phyloP scores from a whole-genome alignment of 2,797 vertebrate genomes.

The Hafferia zeledoni region DNA sequence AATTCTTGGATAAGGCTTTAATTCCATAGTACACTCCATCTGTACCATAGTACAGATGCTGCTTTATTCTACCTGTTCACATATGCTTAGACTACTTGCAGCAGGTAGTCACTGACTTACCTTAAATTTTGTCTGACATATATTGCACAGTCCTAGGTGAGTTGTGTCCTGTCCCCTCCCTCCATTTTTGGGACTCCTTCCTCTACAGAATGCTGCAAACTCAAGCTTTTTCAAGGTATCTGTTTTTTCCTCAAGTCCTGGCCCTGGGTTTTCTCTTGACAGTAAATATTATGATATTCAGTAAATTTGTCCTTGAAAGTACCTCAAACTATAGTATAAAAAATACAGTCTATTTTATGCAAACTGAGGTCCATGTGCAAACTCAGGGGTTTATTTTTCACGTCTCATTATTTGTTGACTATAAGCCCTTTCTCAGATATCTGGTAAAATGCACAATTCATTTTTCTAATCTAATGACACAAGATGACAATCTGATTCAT shows the following conservation, averaged over 20 bases:
- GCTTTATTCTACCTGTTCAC: neutral
- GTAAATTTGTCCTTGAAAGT: neutral
- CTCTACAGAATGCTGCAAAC: neutral
- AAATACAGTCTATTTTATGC: neutral
- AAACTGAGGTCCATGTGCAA: neutral
- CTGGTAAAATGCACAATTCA: neutral
- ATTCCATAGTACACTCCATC: neutral
- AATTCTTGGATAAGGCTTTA: neutral
- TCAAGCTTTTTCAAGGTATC: neutral
- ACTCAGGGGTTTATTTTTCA: neutral
- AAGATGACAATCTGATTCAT: neutral
- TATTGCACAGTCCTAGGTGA: neutral
- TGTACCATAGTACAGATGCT: neutral
- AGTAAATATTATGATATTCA: neutral
- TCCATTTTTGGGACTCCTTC: neutral
- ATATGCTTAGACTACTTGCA: neutral
- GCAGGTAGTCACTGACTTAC: neutral
- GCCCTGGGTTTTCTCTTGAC: neutral
- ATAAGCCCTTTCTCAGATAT: neutral
- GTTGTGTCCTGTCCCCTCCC: neutral
- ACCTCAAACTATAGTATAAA: neutral
- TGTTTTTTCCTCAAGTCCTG: neutral
- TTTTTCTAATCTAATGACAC: neutral
- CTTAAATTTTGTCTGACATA: neutral
- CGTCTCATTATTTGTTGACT: neutral